phyloP scores from a whole-genome alignment of 2,888 invertebrate species.

The Calliopum simillimum region DNA sequence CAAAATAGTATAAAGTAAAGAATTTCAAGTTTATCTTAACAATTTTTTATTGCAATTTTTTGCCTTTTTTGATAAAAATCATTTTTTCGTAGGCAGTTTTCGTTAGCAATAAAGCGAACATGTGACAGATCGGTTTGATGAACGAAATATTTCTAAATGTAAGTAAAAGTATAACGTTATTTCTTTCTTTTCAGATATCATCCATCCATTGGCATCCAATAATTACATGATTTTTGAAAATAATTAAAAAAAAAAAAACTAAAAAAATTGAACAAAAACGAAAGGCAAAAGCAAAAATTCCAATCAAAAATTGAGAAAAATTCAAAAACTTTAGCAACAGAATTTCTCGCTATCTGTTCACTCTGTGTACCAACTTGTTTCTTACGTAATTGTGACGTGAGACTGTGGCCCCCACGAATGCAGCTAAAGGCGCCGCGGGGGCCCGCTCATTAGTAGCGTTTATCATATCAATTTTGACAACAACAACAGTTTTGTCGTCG shows the following conservation, averaged over 20 bases:
- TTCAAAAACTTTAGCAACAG: not conserved
- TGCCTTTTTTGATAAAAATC: too few species aligned
- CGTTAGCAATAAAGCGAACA: too few species aligned
- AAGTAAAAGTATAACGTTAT: too few species aligned
- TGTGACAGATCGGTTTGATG: too few species aligned
- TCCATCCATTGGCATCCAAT: too few species aligned
- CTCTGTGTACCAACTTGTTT: conserved; percentile 14
- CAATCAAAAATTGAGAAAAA: not conserved
- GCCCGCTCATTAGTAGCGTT: conserved; percentile 61
- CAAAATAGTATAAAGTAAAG: too few species aligned
- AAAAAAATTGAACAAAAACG: conserved; percentile 10
- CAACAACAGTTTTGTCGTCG: conserved; percentile 52
- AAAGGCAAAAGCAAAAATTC: conserved; percentile 52
- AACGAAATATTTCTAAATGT: too few species aligned
- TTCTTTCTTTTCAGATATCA: too few species aligned
- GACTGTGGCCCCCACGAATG: conserved; percentile 66
- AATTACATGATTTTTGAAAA: too few species aligned
- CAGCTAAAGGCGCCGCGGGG: conserved; percentile 67
- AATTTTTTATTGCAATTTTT: too few species aligned
- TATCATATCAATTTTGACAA: conserved; percentile 58
- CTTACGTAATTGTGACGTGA: conserved; percentile 54
- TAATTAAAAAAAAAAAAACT: not conserved
- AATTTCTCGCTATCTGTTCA: not conserved
- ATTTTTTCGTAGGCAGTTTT: too few species aligned
- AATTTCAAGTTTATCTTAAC: too few species aligned